Percentiles rank a stretch among this genome's conserved stretches.
Evolutionary conservation across 2,797 vertebrate species (phyloP).

Genomic region (Argentina silus): DNA sequence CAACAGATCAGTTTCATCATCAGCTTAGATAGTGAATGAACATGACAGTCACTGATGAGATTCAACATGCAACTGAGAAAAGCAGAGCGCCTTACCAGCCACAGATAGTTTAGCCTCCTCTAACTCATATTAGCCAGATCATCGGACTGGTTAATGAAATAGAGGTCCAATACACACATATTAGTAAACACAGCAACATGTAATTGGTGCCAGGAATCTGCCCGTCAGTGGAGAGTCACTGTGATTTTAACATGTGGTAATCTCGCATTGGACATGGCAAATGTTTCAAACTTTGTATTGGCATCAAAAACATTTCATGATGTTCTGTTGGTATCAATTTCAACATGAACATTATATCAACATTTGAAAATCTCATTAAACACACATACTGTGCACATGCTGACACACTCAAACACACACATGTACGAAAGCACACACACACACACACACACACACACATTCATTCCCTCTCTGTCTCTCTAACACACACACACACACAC

Average conservation of each 20-base stretch:
- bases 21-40: neutral
- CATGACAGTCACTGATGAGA: constrained; percentile 33
- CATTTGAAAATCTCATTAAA: no score
- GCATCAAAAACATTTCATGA: neutral
- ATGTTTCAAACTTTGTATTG: neutral
- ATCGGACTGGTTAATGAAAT: constrained; percentile 75
- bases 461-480: no score
- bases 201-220: constrained; percentile 50
- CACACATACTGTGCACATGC: no score
- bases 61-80: constrained; percentile 51
- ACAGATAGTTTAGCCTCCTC: constrained; percentile 39
- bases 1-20: constrained; percentile 7
- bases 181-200: constrained; percentile 70
- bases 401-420: neutral
- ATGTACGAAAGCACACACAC: neutral
- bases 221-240: constrained; percentile 52
- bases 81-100: neutral
- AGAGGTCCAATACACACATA: constrained; percentile 70
- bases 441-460: no score
- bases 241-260: constrained; percentile 35
- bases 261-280: neutral
- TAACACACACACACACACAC: no score
- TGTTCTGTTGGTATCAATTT: no score
- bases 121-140: constrained; percentile 77
- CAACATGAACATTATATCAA: no score